Evolutionary conservation across 2,113 vertebrate species (phyloP).

Genomic region (Channa argus): DNA sequence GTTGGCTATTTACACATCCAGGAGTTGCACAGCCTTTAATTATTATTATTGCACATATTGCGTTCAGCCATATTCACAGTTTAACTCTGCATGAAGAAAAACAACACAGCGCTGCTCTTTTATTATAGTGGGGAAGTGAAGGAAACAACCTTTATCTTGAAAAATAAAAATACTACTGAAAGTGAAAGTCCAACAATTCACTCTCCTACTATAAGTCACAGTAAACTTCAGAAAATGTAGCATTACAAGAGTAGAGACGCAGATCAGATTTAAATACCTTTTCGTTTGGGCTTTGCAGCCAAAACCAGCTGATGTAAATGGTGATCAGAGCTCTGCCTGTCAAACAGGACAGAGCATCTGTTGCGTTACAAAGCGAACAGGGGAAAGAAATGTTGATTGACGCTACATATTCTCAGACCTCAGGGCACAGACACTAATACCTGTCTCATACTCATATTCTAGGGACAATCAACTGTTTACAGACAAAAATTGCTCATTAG

Average conservation of each 20-base stretch:
- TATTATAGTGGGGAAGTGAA: too few species aligned
- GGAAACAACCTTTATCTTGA: too few species aligned
- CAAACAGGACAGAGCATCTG: constrained; percentile 49
- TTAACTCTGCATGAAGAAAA: too few species aligned
- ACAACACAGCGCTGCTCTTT: too few species aligned
- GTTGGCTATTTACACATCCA: too few species aligned
- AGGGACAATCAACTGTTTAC: constrained; percentile 39
- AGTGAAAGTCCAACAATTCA: constrained; percentile 2
- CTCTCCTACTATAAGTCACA: not conserved
- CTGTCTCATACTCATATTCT: constrained; percentile 22
- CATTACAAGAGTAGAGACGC: constrained; percentile 13
- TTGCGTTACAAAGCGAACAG: constrained; percentile 31
- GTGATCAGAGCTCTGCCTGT: constrained; percentile 37
- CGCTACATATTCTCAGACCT: constrained; percentile 8
- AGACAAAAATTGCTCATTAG: too few species aligned
- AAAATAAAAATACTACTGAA: not conserved
- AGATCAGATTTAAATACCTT: constrained; percentile 19
- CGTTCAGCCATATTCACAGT: too few species aligned
- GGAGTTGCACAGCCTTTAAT: too few species aligned
- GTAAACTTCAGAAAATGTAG: constrained; percentile 17
- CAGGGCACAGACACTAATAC: constrained; percentile 14
- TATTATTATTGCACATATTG: too few species aligned
- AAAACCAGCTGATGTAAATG: constrained; percentile 32
- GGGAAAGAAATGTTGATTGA: constrained; percentile 36
- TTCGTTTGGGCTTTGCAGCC: constrained; percentile 21